These are phyloP conservation scores for Neomonachus schauinslandi DNA, from an alignment of 2,113 vertebrate genomes.

Conservation along the genomic window DNA sequence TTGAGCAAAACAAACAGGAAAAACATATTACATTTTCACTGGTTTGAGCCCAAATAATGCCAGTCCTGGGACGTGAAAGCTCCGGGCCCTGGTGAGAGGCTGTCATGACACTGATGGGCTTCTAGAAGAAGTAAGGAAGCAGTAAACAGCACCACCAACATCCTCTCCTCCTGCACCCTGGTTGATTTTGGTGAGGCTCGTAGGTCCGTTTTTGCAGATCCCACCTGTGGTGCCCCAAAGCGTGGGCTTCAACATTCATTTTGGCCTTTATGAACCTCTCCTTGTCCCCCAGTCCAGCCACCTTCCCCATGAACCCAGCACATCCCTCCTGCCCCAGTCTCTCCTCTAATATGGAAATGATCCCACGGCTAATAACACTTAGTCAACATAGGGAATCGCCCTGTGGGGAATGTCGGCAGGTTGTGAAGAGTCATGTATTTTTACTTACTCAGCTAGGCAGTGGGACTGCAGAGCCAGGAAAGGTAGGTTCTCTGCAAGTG, in stretches of 20 bases:
- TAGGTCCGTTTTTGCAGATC: background rate
- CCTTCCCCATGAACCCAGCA: background rate
- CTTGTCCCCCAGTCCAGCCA: background rate
- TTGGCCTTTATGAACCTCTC: background rate
- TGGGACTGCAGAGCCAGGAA: background rate
- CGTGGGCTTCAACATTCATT: background rate
- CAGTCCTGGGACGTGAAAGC: conserved; percentile 55
- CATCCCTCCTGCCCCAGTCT: background rate
- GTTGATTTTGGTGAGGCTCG: conserved; percentile 27
- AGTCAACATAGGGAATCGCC: background rate
- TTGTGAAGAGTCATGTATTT: background rate
- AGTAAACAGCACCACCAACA: conserved; percentile 32
- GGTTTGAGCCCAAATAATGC: conserved; percentile 68
- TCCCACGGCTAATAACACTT: background rate
- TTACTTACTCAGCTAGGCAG: background rate
- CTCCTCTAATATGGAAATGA: background rate
- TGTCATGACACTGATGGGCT: conserved; percentile 60
- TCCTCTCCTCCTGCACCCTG: background rate
- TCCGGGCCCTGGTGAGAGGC: conserved; percentile 51
- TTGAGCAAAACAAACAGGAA: conserved; percentile 72
- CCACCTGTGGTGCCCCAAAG: background rate
- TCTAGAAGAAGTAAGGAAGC: conserved; percentile 62
- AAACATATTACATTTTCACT: conserved; percentile 65
- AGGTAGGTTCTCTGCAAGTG: background rate
- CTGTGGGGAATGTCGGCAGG: background rate